Conservation (phyloP, 2,888 invertebrate species). For the Notocelia uddmanniana region DNA sequence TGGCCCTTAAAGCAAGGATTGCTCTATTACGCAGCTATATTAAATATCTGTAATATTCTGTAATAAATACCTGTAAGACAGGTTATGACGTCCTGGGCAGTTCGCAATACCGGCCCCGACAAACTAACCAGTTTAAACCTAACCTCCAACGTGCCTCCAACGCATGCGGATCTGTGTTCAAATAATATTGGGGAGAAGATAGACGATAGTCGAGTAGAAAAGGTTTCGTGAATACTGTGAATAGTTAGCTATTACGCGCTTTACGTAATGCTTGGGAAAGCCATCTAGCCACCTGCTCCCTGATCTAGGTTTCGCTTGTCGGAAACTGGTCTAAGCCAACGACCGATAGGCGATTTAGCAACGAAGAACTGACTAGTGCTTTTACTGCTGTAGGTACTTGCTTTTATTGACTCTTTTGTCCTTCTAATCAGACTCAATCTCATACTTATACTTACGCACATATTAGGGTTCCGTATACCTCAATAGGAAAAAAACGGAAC, state of each 20-base stretch:
- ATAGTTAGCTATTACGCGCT: conserved; percentile 9
- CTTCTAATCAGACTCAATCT: no score
- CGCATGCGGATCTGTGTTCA: background rate
- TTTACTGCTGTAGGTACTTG: background rate
- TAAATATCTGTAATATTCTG: conserved; percentile 7
- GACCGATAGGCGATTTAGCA: conserved; percentile 2
- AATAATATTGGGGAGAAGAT: background rate
- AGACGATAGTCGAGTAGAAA: background rate
- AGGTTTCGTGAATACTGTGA: background rate
- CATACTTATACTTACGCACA: no score
- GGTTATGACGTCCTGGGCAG: conserved; percentile 24
- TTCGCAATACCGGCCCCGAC: background rate
- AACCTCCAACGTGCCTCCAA: background rate
- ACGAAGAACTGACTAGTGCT: conserved; percentile 2
- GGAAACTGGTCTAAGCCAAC: conserved; percentile 16
- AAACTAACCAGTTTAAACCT: background rate
- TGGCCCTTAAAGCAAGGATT: conserved; percentile 1
- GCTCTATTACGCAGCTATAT: conserved; percentile 11
- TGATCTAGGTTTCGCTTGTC: conserved; percentile 23
- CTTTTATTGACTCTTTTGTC: no score
- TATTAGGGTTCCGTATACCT: no score
- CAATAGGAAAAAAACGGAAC: no score
- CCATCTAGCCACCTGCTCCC: background rate
- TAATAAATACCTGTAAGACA: conserved; percentile 19
- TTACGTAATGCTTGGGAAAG: conserved; percentile 27